Evolutionary conservation across 2,797 vertebrate species (phyloP).

Genomic region (Euphonia xanthogaster): DNA sequence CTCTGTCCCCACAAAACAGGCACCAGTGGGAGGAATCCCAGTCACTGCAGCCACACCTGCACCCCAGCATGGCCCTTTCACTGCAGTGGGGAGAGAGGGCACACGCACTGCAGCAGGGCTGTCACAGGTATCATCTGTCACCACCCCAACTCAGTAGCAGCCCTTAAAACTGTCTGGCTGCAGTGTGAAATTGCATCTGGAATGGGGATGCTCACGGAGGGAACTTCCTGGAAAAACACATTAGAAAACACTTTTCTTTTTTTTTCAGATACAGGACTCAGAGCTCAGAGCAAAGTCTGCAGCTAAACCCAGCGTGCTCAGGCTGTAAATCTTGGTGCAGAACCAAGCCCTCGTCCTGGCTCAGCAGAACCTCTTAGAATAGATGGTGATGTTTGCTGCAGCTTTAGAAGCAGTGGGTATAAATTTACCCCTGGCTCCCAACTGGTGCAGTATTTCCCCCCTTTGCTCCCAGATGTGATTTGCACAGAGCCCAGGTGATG

Average conservation of each 20-base stretch:
- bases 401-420: background rate
- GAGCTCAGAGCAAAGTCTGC: background rate
- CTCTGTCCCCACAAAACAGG: background rate
- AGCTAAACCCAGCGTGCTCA: background rate
- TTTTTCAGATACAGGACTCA: background rate
- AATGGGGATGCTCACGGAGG: background rate
- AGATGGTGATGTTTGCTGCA: background rate
- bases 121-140: background rate
- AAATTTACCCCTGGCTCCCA: background rate
- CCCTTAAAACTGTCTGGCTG: background rate
- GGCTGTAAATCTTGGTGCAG: background rate
- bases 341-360: background rate
- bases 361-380: background rate
- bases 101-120: background rate
- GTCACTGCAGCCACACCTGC: background rate
- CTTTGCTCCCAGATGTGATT: background rate
- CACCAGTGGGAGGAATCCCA: background rate
- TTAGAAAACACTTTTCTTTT: background rate
- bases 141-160: background rate
- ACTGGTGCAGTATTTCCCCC: background rate
- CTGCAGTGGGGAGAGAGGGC: background rate
- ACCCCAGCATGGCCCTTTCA: background rate
- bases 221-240: constrained; percentile 12
- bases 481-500: constrained; percentile 16
- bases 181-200: background rate